Evolutionary conservation across 1,140 invertebrate genomes (phyloP).

Genomic region (Trichogramma pretiosum): DNA sequence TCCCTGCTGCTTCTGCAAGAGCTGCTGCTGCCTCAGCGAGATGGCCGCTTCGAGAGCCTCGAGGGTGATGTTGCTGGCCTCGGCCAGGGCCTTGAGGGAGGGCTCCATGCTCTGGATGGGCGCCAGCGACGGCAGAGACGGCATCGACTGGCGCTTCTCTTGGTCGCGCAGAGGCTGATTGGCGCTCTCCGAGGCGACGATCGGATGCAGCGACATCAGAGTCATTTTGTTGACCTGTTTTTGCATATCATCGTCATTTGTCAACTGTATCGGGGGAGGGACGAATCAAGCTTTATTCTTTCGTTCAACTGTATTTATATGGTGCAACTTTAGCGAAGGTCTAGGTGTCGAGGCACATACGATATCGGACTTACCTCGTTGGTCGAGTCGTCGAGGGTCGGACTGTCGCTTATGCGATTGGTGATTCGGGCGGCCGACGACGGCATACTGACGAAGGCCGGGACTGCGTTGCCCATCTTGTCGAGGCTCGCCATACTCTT

Average conservation of each 20-base stretch:
- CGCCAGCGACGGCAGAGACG: constrained; percentile 27
- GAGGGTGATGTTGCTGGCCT: constrained; percentile 64
- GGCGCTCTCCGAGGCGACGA: constrained; percentile 17
- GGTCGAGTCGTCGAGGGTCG: constrained; percentile 31
- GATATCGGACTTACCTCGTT: constrained; percentile 36
- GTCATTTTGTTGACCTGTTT: constrained; percentile 38
- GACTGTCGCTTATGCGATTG: constrained; percentile 37
- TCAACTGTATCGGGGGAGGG: too few species aligned
- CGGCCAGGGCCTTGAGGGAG: constrained; percentile 46
- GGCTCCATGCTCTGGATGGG: constrained; percentile 47
- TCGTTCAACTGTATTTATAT: constrained; percentile 24
- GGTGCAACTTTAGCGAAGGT: background rate
- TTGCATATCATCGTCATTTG: too few species aligned
- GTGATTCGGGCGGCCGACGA: constrained; percentile 35
- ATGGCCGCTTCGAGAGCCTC: constrained; percentile 66
- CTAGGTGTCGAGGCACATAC: background rate
- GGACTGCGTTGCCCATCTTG: constrained; percentile 22
- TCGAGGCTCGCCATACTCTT: constrained; percentile 18
- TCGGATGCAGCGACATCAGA: constrained; percentile 30
- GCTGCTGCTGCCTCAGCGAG: constrained; percentile 57
- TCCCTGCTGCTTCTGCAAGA: constrained; percentile 50
- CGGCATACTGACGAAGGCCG: constrained; percentile 40
- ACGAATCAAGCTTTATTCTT: too few species aligned
- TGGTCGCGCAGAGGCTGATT: constrained; percentile 16
- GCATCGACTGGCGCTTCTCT: constrained; percentile 21